Percentiles rank a stretch among this genome's conserved stretches.
phyloP scores from a whole-genome alignment of 2,113 vertebrate species.

The Podarcis muralis region DNA sequence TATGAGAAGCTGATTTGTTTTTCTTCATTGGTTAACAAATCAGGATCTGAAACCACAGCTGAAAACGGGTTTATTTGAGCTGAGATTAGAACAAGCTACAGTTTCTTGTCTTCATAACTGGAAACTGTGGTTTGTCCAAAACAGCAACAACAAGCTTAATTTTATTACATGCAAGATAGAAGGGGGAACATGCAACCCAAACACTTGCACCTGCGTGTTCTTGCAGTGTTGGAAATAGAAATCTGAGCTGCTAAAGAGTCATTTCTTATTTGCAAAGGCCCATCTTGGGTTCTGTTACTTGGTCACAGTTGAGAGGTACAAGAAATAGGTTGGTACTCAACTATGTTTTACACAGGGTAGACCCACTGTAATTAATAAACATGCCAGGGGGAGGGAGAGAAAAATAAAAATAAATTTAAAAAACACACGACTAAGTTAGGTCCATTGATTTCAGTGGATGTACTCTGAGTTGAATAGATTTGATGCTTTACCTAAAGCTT shows the following conservation, averaged over 20 bases:
- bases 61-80: background rate
- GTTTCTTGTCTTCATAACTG: background rate
- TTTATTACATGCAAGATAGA: background rate
- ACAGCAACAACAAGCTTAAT: background rate
- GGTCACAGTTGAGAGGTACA: background rate
- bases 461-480: background rate
- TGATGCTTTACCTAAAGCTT: background rate
- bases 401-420: too few species aligned
- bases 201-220: background rate
- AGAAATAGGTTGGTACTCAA: too few species aligned
- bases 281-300: background rate
- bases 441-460: too few species aligned
- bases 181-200: background rate
- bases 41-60: background rate
- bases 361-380: too few species aligned
- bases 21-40: background rate
- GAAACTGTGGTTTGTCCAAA: background rate
- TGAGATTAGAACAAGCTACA: background rate
- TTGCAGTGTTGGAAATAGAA: background rate
- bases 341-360: too few species aligned
- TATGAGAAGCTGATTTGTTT: background rate
- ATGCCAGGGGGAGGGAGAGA: too few species aligned
- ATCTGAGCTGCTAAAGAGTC: background rate
- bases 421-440: too few species aligned
- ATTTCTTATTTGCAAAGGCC: slow-evolving; percentile 5